Conservation (phyloP, 2,113 vertebrate species). For the Dasyprocta punctata region DNA sequence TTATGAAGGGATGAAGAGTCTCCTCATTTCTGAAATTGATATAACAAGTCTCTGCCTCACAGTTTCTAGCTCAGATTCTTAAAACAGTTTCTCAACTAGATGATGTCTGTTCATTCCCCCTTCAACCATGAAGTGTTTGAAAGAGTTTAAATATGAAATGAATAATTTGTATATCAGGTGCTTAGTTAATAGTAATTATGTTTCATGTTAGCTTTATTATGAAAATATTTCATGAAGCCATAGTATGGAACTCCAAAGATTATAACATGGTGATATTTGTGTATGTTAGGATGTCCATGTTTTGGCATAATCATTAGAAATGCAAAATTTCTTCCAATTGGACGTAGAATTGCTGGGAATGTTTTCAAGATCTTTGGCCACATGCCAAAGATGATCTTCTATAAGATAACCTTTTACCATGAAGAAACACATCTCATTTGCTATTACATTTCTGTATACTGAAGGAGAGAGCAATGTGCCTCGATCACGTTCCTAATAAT, state of each 20-base stretch:
- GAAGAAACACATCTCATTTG: neutral
- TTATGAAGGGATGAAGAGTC: neutral
- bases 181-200: neutral
- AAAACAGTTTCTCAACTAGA: neutral
- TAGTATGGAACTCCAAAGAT: neutral
- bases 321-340: neutral
- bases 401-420: neutral
- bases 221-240: neutral
- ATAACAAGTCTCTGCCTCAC: neutral
- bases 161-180: neutral
- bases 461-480: neutral
- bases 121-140: neutral
- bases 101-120: neutral
- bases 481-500: neutral
- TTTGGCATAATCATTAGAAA: constrained; percentile 28
- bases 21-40: neutral
- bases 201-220: constrained; percentile 36
- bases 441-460: neutral
- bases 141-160: constrained; percentile 30
- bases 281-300: neutral
- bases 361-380: neutral
- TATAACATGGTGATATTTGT: neutral
- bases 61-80: neutral
- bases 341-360: neutral
- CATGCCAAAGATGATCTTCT: neutral